Evolutionary conservation across 2,888 invertebrate genomes (phyloP).

Genomic region (Hanleya hanleyi): DNA sequence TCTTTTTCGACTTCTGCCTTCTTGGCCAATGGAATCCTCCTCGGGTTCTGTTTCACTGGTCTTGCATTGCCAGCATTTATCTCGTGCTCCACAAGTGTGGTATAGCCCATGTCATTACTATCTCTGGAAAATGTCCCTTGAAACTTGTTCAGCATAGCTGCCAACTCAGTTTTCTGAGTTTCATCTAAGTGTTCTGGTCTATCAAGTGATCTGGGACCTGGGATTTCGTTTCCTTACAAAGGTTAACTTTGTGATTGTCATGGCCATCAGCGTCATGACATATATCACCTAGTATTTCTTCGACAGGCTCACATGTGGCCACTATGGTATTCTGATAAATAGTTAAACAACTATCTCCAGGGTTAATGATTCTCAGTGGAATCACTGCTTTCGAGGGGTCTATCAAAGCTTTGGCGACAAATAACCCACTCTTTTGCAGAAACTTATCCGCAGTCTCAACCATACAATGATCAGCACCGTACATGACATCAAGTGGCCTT

Average conservation of each 20-base stretch:
- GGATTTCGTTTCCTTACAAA: too few species aligned
- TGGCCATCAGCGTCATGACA: too few species aligned
- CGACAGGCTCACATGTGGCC: neutral
- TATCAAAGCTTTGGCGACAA: conserved; percentile 10
- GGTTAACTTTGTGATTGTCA: too few species aligned
- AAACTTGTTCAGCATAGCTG: neutral
- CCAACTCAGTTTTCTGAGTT: neutral
- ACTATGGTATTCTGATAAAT: neutral
- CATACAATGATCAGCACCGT: neutral
- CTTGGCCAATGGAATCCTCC: conserved; percentile 13
- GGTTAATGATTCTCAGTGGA: conserved; percentile 18
- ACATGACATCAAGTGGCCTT: neutral
- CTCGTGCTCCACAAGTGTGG: neutral
- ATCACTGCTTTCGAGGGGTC: conserved; percentile 2
- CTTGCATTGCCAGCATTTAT: conserved; percentile 5
- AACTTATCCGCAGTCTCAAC: neutral
- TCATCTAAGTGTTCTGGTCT: too few species aligned
- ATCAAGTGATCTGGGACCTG: neutral
- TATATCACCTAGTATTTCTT: neutral
- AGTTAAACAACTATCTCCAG: conserved; percentile 16
- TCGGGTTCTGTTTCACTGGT: conserved; percentile 12
- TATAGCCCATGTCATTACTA: conserved; percentile 10
- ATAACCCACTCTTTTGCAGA: neutral
- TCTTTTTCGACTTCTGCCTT: conserved; percentile 4
- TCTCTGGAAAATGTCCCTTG: conserved; percentile 12